A percentile compares a stretch with the other conserved stretches of the same genome.
Conservation (phyloP, 1,140 invertebrate genomes). For the Apis cerana region DNA sequence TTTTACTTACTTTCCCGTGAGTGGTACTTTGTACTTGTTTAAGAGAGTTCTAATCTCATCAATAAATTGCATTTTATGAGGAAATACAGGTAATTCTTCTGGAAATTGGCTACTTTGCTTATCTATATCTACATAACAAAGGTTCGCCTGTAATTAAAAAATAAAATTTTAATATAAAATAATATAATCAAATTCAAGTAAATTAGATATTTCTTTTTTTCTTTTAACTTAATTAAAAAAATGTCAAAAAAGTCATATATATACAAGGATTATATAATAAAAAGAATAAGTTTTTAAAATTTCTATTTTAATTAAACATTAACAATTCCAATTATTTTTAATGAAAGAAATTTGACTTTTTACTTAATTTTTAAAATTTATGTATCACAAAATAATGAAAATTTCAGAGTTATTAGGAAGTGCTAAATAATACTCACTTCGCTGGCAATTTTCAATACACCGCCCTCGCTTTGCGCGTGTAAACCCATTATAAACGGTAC, state of each 20-base stretch:
- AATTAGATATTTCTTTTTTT: neutral
- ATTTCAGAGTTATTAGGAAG: neutral
- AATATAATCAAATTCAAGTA: neutral
- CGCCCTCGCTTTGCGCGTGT: constrained; percentile 82
- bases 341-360: neutral
- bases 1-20: constrained; percentile 76
- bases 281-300: no score
- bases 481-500: constrained; percentile 99
- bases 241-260: neutral
- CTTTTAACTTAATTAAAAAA: neutral
- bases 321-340: neutral
- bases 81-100: constrained; percentile 97
- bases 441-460: constrained; percentile 83
- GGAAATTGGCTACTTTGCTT: constrained; percentile 94
- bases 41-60: constrained; percentile 91
- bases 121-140: constrained; percentile 98
- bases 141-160: constrained; percentile 85
- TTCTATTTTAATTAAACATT: neutral
- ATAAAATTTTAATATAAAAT: neutral
- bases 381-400: neutral
- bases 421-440: constrained; percentile 78
- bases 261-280: no score
- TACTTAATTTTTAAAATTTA: neutral
- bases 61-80: constrained; percentile 92
- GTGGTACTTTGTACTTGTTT: constrained; percentile 86